Conservation (phyloP, 2,113 vertebrate species). For the Nettapus auritus region DNA sequence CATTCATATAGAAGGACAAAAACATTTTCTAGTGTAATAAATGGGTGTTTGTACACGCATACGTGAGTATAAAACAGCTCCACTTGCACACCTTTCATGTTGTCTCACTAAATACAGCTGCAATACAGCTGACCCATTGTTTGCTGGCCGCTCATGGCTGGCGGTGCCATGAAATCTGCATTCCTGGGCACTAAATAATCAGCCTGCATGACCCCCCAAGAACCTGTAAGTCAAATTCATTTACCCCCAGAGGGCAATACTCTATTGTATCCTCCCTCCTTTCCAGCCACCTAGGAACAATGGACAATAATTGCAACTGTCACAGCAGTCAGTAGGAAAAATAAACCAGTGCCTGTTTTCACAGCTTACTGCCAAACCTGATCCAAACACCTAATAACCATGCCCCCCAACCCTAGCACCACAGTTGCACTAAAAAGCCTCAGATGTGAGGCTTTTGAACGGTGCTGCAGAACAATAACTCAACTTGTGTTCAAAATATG, state of each 20-base stretch:
- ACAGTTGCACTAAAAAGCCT: conserved; percentile 66
- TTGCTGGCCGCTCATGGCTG: conserved; percentile 34
- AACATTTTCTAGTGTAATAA: not conserved
- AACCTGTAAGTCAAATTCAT: conserved; percentile 87
- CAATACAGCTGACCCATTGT: conserved; percentile 69
- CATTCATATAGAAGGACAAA: not conserved
- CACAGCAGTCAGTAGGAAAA: conserved; percentile 85
- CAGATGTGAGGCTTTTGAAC: conserved; percentile 76
- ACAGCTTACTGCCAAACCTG: conserved; percentile 85
- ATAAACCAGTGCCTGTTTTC: conserved; percentile 83
- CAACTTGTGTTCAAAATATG: conserved; percentile 83
- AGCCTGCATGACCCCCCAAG: conserved; percentile 76
- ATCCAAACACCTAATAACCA: conserved; percentile 73
- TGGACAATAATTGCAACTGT: conserved; percentile 92
- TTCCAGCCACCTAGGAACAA: conserved; percentile 85
- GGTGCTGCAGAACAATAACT: conserved; percentile 85
- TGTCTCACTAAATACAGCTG: conserved; percentile 66
- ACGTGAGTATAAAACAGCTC: not conserved
- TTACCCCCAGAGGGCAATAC: conserved; percentile 80
- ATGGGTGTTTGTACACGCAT: not conserved
- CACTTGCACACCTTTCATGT: conserved; percentile 54
- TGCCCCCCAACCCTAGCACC: conserved; percentile 47
- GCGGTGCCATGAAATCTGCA: conserved; percentile 78
- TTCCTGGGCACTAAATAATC: conserved; percentile 82
- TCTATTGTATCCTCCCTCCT: conserved; percentile 70